Conservation (phyloP, 2,888 invertebrate species). For the Catocala fraxini region DNA sequence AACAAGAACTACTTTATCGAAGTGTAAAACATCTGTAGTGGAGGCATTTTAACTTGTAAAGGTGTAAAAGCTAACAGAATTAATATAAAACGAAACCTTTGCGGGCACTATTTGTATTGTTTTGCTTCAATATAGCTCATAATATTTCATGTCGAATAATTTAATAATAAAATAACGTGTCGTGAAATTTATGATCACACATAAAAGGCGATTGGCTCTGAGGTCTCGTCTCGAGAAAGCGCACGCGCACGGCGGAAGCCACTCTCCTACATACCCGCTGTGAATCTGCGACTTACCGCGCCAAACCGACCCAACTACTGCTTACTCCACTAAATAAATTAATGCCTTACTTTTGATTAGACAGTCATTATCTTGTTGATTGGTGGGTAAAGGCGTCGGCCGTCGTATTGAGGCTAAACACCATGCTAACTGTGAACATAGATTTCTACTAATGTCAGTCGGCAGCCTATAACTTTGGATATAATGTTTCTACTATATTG, state of each 20-base stretch:
- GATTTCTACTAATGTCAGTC: slow-evolving; percentile 39
- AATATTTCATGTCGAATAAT: slow-evolving; percentile 37
- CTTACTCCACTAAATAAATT: slow-evolving; percentile 58
- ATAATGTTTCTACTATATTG: slow-evolving; percentile 20
- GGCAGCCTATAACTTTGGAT: slow-evolving; percentile 33
- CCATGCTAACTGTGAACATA: slow-evolving; percentile 30
- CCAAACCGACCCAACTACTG: slow-evolving; percentile 60
- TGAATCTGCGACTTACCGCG: slow-evolving; percentile 61
- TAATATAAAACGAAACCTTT: slow-evolving; percentile 20
- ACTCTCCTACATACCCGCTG: slow-evolving; percentile 52
- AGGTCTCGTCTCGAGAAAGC: slow-evolving; percentile 64
- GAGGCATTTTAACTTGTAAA: slow-evolving; percentile 8
- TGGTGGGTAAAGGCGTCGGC: slow-evolving; percentile 61
- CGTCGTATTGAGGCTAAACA: slow-evolving; percentile 58
- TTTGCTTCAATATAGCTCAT: slow-evolving; percentile 21
- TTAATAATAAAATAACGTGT: slow-evolving; percentile 52
- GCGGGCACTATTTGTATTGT: slow-evolving; percentile 19
- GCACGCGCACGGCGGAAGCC: slow-evolving; percentile 62
- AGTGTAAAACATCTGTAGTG: slow-evolving; percentile 5
- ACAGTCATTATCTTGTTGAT: slow-evolving; percentile 64
- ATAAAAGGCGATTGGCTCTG: slow-evolving; percentile 59
- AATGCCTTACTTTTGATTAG: slow-evolving; percentile 68
- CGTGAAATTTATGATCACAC: slow-evolving; percentile 54
- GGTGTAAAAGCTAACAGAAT: slow-evolving; percentile 10
- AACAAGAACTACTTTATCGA: neutral